A percentile compares a stretch with the other conserved stretches of the same genome.
These are phyloP conservation scores for Acanthosepion pharaonis DNA, from an alignment of 2,888 invertebrate species.

Conservation along the genomic window DNA sequence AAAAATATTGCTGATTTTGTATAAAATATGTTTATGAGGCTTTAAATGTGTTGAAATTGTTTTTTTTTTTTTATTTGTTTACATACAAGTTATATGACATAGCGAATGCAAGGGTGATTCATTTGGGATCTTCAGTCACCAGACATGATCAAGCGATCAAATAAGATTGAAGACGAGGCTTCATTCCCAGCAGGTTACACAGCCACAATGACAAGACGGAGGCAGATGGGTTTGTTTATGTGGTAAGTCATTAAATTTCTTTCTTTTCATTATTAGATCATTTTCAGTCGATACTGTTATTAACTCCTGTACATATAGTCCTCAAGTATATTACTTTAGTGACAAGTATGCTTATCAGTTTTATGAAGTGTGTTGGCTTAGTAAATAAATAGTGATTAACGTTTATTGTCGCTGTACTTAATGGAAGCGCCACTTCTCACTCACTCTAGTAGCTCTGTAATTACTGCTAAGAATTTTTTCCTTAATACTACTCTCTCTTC, in stretches of 20 bases:
- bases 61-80: not conserved
- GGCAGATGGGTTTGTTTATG: constrained; percentile 45
- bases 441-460: too few relatives aligned
- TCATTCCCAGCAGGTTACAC: constrained; percentile 40
- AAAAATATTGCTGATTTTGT: not conserved
- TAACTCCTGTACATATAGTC: not conserved
- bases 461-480: too few relatives aligned
- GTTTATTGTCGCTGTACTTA: not conserved
- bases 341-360: not conserved
- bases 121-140: not conserved
- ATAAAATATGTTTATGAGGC: not conserved
- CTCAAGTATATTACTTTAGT: not conserved
- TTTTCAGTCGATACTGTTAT: not conserved
- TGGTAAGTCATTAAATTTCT: constrained; percentile 44
- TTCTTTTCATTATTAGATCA: not conserved
- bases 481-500: too few relatives aligned
- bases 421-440: not conserved
- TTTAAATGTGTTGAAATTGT: not conserved
- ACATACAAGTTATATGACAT: not conserved
- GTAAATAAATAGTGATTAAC: constrained; percentile 21
- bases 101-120: not conserved
- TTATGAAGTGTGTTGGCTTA: not conserved
- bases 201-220: constrained; percentile 40
- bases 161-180: constrained; percentile 44
- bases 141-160: not conserved